phyloP scores from a whole-genome alignment of 2,113 vertebrate species.

The Nibea albiflora region DNA sequence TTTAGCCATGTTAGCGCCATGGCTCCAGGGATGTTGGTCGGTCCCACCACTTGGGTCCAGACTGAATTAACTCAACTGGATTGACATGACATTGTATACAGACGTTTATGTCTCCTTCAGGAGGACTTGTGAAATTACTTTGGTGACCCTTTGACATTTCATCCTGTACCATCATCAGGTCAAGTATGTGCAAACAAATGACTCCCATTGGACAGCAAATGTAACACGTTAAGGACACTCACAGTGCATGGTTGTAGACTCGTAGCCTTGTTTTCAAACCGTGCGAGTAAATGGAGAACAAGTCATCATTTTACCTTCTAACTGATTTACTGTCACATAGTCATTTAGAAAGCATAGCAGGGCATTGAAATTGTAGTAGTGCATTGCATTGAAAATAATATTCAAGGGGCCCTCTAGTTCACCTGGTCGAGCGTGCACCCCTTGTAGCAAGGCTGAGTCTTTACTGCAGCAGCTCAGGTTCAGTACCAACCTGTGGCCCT shows the following conservation, averaged over 20 bases:
- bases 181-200: background rate
- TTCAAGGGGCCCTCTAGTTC: too few relatives aligned
- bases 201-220: too few relatives aligned
- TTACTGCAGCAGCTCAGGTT: too few relatives aligned
- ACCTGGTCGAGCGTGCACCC: too few relatives aligned
- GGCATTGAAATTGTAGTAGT: too few relatives aligned
- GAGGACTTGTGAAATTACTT: background rate
- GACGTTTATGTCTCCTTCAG: background rate
- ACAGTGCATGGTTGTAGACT: background rate
- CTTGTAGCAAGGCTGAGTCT: too few relatives aligned
- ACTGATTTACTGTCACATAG: background rate
- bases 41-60: background rate
- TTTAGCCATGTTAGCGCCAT: background rate
- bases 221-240: background rate
- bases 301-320: slow-evolving; percentile 13
- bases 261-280: background rate
- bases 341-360: background rate
- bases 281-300: background rate
- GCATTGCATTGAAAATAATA: background rate
- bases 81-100: background rate
- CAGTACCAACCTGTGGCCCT: too few relatives aligned
- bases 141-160: background rate
- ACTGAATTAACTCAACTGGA: background rate
- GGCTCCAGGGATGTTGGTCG: background rate
- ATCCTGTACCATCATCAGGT: background rate